Percentiles rank a stretch among this genome's conserved stretches.
Evolutionary conservation across 2,888 invertebrate genomes (phyloP).

Genomic region (Cataglyphis livida): DNA sequence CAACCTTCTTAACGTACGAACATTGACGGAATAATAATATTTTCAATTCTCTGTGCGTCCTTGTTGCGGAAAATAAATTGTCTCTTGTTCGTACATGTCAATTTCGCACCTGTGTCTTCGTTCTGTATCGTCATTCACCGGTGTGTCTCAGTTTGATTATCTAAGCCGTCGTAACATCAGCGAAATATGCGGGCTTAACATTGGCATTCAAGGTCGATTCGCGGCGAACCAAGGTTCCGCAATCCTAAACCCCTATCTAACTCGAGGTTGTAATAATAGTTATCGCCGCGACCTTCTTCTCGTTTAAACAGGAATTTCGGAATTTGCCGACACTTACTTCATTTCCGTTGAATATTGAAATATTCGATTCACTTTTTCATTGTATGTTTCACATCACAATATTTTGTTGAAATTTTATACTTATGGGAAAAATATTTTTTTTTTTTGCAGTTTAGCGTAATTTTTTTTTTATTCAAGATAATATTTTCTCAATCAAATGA

Average conservation of each 20-base stretch:
- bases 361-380: neutral
- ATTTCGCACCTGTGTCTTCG: conserved; percentile 33
- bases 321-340: conserved; percentile 1
- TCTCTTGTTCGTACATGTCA: neutral
- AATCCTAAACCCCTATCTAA: conserved; percentile 75
- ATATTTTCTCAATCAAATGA: neutral
- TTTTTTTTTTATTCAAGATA: neutral
- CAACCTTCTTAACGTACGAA: neutral
- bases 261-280: conserved; percentile 57
- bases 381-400: neutral
- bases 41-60: neutral
- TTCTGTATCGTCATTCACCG: conserved; percentile 51
- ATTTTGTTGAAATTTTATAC: neutral
- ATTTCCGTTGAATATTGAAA: neutral
- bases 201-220: conserved; percentile 76
- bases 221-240: conserved; percentile 73
- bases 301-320: conserved; percentile 8
- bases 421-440: neutral
- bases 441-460: neutral
- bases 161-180: conserved; percentile 39
- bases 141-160: conserved; percentile 21
- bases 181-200: conserved; percentile 77
- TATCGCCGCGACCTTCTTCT: conserved; percentile 41
- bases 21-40: neutral
- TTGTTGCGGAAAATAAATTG: neutral